phyloP scores from a whole-genome alignment of 2,797 vertebrate species.

The Labroides dimidiatus region DNA sequence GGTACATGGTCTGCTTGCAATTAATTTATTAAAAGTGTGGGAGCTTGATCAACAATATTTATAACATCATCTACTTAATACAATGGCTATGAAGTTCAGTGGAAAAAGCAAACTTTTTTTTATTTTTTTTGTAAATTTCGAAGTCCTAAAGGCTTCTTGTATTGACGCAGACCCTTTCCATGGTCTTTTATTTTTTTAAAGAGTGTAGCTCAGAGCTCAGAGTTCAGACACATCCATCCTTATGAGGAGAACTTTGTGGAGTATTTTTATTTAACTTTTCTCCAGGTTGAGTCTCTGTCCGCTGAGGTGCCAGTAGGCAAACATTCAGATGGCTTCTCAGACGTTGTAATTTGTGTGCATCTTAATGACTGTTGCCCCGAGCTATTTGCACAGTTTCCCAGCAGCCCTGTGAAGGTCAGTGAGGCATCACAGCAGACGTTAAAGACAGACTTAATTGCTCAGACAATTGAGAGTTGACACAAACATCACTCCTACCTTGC shows the following conservation, averaged over 20 bases:
- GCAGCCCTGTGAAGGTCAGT: conserved; percentile 68
- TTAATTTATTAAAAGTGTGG: too few species aligned
- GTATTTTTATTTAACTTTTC: conserved; percentile 54
- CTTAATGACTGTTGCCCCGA: conserved; percentile 65
- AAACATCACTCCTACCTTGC: background rate
- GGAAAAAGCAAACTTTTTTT: too few species aligned
- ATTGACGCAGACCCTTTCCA: too few species aligned
- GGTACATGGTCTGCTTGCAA: too few species aligned
- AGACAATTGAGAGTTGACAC: conserved; percentile 40
- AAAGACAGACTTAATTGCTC: conserved; percentile 57
- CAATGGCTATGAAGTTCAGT: too few species aligned
- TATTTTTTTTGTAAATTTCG: too few species aligned
- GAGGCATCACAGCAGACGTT: conserved; percentile 50
- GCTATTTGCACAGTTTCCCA: conserved; percentile 66
- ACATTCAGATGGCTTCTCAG: conserved; percentile 51
- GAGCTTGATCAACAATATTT: too few species aligned
- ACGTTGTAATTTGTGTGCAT: conserved; percentile 70
- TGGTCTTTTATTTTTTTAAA: conserved; percentile 5
- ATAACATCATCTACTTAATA: too few species aligned
- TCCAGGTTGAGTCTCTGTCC: conserved; percentile 45
- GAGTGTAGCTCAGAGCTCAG: conserved; percentile 26
- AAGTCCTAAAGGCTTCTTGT: too few species aligned
- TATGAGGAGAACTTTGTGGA: conserved; percentile 35
- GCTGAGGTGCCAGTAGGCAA: conserved; percentile 45
- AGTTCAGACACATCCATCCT: conserved; percentile 26